Percentiles rank a stretch among this genome's conserved stretches.
Conservation (phyloP, 2,888 invertebrate genomes). For the Hypomecis atomaria region DNA sequence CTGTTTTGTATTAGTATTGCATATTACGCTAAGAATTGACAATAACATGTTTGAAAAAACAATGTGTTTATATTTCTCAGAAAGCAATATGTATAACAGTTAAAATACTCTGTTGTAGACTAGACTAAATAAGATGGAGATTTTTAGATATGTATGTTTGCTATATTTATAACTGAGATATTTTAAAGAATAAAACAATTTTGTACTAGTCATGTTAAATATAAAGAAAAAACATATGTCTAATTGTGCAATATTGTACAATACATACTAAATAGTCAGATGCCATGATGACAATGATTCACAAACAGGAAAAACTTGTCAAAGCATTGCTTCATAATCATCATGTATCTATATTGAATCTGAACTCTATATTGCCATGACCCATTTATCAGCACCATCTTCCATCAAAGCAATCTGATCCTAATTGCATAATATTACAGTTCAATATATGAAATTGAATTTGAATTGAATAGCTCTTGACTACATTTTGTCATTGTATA, state of each 20-base stretch:
- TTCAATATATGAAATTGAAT: background rate
- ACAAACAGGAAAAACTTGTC: background rate
- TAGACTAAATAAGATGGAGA: too few relatives aligned
- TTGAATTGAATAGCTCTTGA: too few relatives aligned
- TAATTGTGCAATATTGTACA: background rate
- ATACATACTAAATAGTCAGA: background rate
- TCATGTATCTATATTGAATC: background rate
- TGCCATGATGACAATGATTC: too few relatives aligned
- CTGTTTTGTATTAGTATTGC: background rate
- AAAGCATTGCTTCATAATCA: conserved; percentile 2
- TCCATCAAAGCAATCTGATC: background rate
- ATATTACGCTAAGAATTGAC: background rate
- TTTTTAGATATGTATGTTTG: too few relatives aligned
- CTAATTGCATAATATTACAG: background rate
- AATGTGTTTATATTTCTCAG: background rate
- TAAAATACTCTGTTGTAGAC: too few relatives aligned
- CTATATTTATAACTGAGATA: too few relatives aligned
- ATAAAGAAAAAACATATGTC: background rate
- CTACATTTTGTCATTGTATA: background rate
- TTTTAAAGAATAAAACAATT: too few relatives aligned
- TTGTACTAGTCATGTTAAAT: too few relatives aligned
- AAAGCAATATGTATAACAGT: too few relatives aligned
- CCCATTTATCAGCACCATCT: conserved; percentile 6
- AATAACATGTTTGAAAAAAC: background rate
- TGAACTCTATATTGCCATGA: background rate